These are phyloP conservation scores for Eilema caniola DNA, from an alignment of 2,888 invertebrate species.

Conservation along the genomic window DNA sequence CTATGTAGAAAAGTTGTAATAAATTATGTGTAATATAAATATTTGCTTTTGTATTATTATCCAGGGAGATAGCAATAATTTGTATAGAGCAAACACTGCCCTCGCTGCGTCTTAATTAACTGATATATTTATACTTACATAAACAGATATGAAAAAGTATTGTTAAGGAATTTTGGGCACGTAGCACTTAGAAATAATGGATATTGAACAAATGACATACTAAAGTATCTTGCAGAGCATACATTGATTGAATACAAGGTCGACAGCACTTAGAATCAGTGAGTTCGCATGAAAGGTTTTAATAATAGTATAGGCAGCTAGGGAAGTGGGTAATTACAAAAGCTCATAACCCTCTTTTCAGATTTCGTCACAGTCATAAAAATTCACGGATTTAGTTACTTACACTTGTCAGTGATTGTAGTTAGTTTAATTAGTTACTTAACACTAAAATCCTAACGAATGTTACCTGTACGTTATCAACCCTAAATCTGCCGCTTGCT, in stretches of 20 bases:
- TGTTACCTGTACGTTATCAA: constrained; percentile 64
- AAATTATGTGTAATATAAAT: neutral
- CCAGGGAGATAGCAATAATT: neutral
- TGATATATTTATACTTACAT: neutral
- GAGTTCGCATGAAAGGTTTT: neutral
- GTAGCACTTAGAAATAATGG: neutral
- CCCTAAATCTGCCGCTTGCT: constrained; percentile 74
- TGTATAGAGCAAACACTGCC: neutral
- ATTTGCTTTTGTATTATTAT: neutral
- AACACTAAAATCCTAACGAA: constrained; percentile 36
- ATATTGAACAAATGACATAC: neutral
- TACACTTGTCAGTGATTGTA: constrained; percentile 8
- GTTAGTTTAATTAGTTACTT: constrained; percentile 9
- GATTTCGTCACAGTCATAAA: neutral
- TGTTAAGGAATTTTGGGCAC: neutral
- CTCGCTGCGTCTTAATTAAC: neutral
- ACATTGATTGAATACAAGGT: neutral
- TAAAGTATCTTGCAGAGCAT: neutral
- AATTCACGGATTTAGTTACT: neutral
- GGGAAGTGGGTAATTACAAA: neutral
- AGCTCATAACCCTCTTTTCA: too few species aligned
- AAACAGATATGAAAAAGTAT: neutral
- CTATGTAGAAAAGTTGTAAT: too few species aligned
- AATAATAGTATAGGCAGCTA: too few species aligned
- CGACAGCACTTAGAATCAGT: neutral